phyloP scores from a whole-genome alignment of 2,888 invertebrate species.

The Hyposoter didymator region DNA sequence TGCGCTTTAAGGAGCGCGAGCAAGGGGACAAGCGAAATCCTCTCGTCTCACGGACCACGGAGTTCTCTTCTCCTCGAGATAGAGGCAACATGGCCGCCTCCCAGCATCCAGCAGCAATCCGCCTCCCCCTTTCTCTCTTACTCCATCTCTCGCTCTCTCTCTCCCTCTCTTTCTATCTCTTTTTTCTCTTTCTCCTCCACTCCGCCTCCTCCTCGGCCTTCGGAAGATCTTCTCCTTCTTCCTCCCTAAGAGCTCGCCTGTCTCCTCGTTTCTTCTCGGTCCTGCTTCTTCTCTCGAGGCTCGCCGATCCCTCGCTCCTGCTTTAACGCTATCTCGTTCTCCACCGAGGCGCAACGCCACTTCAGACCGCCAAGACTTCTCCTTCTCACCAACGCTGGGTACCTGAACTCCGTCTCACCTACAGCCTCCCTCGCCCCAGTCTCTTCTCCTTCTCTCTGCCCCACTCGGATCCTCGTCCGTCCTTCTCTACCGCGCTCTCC shows the following conservation, averaged over 20 bases:
- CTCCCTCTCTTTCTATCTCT: constrained; percentile 32
- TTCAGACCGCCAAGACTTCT: constrained; percentile 56
- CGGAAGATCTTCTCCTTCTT: constrained; percentile 50
- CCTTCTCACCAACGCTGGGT: constrained; percentile 61
- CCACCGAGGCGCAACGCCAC: constrained; percentile 35
- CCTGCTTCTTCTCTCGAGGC: constrained; percentile 31
- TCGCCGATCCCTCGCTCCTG: constrained; percentile 45
- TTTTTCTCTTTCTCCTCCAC: constrained; percentile 44
- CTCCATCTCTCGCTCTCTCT: constrained; percentile 23
- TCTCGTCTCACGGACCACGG: constrained; percentile 78
- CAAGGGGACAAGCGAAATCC: constrained; percentile 71
- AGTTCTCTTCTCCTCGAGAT: constrained; percentile 85
- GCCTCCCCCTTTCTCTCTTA: constrained; percentile 76
- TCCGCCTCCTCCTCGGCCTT: constrained; percentile 61
- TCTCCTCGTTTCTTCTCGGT: constrained; percentile 53
- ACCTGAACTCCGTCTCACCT: constrained; percentile 67
- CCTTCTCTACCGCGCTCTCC: constrained; percentile 61
- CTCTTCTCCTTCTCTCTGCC: constrained; percentile 59
- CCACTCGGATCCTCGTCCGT: constrained; percentile 51
- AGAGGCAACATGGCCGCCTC: constrained; percentile 89
- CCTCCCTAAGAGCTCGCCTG: constrained; percentile 75
- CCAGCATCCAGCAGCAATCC: constrained; percentile 85
- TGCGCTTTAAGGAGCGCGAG: constrained; percentile 67
- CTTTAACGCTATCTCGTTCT: constrained; percentile 34
- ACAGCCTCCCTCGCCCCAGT: constrained; percentile 63